Evolutionary conservation across 2,797 vertebrate species (phyloP), one percentile per base, ranked within the genome.

Genomic region (Microcaecilia unicolor): DNA sequence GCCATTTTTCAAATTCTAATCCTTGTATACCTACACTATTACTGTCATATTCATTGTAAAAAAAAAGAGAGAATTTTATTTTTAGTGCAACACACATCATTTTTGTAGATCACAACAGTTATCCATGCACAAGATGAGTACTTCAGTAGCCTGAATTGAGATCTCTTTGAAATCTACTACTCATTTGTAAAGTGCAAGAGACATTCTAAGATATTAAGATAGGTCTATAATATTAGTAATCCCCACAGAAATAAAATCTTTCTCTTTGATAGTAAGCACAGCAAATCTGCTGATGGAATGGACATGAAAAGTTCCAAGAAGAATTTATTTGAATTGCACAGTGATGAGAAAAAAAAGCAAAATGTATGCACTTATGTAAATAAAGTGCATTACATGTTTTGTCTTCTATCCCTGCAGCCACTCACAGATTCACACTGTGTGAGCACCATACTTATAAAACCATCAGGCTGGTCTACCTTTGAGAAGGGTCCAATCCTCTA

Each of bases 401-500:
- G 9, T 6, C 23, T 44, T 51, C 4, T 29, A 50, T 44, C 25
- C 9, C 15, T 24, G 43, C 54, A 38, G 19, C 41, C 24, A 21
- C 9, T 2, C n/a, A 15, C 25, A 6, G 20, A 28, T 11, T 51
- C 37, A 2, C 52, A 25, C 2, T 15, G n/a, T 20, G 29, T 33
- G 48, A 38, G 8, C 11, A 8, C 11, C 22, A 15, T 41, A 10
- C 44, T 28, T 10, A 44, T 44, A 14, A 49, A 41, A 15, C 13
- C 33, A 8, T 37, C 41, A 8, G 14, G 15, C 56, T 32, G 31
- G 27, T 14, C 34, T 39, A 42, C 52, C 3, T 61, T 48, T 52
- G 60, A 35, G 49, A 55, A 9, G 59, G 48, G 38, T 3, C 0
- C 44, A 51, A 44, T 11, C 45, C 67, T 72, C 55, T 3, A 1